These are phyloP conservation scores for Mus spicilegus DNA, from an alignment of 2,113 vertebrate species.

Conservation along the genomic window DNA sequence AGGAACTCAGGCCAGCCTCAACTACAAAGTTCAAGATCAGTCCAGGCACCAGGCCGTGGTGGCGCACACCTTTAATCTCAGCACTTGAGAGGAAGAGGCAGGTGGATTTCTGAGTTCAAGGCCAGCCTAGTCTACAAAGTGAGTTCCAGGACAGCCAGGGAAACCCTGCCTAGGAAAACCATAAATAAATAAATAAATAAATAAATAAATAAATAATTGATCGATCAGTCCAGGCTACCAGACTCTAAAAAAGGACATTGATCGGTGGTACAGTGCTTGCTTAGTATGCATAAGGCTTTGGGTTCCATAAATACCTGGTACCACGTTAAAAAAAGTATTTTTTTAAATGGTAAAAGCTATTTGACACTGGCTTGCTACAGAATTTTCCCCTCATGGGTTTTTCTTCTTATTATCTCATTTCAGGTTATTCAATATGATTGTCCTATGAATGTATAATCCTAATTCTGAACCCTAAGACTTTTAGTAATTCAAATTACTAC, in stretches of 20 bases:
- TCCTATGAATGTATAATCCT: background rate
- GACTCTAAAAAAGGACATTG: background rate
- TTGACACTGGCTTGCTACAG: slow-evolving; percentile 12
- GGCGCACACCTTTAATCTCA: too few species aligned
- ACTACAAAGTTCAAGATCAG: background rate
- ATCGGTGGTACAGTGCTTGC: background rate
- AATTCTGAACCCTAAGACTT: slow-evolving; percentile 57
- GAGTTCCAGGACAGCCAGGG: too few species aligned
- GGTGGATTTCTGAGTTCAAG: too few species aligned
- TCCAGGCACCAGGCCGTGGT: background rate
- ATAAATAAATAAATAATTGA: too few species aligned
- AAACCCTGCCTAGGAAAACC: too few species aligned
- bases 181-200: too few species aligned
- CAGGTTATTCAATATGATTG: background rate
- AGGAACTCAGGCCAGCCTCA: background rate
- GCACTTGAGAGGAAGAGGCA: too few species aligned
- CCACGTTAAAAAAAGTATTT: too few species aligned
- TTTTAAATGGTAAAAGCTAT: background rate
- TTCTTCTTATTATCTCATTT: slow-evolving; percentile 7
- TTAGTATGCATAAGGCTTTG: background rate
- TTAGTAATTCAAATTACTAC: slow-evolving; percentile 8
- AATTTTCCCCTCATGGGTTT: slow-evolving; percentile 36
- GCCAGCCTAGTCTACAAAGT: too few species aligned
- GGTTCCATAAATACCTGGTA: background rate
- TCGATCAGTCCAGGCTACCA: background rate